A percentile compares a stretch with the other conserved stretches of the same genome.
Conservation (phyloP, 2,113 vertebrate genomes). For the Centropus unirufus region DNA sequence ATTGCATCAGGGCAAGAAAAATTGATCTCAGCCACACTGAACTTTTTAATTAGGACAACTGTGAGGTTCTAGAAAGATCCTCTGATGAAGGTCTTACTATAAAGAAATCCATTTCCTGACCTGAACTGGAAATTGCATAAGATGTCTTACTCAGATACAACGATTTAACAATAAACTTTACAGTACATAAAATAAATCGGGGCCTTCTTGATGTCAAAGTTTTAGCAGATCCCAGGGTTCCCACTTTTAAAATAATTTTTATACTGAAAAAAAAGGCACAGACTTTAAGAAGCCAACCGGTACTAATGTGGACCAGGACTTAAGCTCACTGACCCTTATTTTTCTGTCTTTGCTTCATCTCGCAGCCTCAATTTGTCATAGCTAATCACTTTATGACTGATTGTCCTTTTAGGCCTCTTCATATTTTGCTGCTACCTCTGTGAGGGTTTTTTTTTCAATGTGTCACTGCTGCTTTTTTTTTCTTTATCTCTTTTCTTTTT, state of each 20-base stretch:
- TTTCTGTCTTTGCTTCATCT: not conserved
- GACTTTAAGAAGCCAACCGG: not conserved
- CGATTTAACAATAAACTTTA: not conserved
- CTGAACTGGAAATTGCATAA: not conserved
- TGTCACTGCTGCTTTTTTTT: not conserved
- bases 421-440: not conserved
- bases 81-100: not conserved
- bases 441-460: not conserved
- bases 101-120: not conserved
- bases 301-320: not conserved
- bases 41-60: not conserved
- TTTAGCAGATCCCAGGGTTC: not conserved
- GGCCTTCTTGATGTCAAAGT: not conserved
- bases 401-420: not conserved
- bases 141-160: not conserved
- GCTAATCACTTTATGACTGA: not conserved
- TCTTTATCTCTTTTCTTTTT: too few species aligned
- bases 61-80: not conserved
- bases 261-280: not conserved
- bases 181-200: not conserved
- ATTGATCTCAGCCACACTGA: not conserved
- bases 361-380: not conserved
- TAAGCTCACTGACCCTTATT: not conserved
- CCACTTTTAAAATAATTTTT: not conserved
- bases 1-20: conserved; percentile 4